Evolutionary conservation across 1,140 invertebrate species (phyloP).

Genomic region (Conus ventricosus): DNA sequence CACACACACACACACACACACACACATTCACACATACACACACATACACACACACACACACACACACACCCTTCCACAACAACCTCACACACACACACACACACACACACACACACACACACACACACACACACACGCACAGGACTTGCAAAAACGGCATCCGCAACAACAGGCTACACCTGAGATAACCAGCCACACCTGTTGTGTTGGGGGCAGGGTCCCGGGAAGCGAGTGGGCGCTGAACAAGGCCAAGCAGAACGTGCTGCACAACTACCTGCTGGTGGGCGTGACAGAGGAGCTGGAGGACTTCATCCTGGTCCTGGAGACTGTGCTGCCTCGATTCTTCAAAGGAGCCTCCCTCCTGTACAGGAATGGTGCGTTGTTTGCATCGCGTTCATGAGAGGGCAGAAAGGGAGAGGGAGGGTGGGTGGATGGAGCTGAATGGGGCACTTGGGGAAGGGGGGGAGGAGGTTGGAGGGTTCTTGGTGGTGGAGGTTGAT

Average conservation of each 20-base stretch:
- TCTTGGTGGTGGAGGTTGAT: neutral
- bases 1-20: too few relatives aligned
- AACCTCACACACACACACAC: too few relatives aligned
- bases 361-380: slow-evolving; percentile 78
- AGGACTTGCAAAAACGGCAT: too few relatives aligned
- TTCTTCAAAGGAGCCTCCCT: slow-evolving; percentile 93
- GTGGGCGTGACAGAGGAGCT: slow-evolving; percentile 98
- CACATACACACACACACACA: too few relatives aligned
- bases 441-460: neutral
- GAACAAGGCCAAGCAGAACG: slow-evolving; percentile 95
- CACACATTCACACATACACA: too few relatives aligned
- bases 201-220: slow-evolving; percentile 79
- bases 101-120: too few relatives aligned
- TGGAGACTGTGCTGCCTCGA: slow-evolving; percentile 90
- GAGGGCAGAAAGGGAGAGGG: slow-evolving; percentile 73
- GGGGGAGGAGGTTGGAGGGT: neutral
- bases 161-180: too few relatives aligned
- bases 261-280: slow-evolving; percentile 92
- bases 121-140: too few relatives aligned
- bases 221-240: slow-evolving; percentile 95
- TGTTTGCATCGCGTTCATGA: neutral
- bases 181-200: too few relatives aligned
- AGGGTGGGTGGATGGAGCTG: too few relatives aligned
- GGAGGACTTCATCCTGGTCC: slow-evolving; percentile 92
- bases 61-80: too few relatives aligned